Percentiles rank a stretch among this genome's conserved stretches.
Evolutionary conservation across 2,113 vertebrate genomes (phyloP).

Genomic region (Chamaetylas fuelleborni): DNA sequence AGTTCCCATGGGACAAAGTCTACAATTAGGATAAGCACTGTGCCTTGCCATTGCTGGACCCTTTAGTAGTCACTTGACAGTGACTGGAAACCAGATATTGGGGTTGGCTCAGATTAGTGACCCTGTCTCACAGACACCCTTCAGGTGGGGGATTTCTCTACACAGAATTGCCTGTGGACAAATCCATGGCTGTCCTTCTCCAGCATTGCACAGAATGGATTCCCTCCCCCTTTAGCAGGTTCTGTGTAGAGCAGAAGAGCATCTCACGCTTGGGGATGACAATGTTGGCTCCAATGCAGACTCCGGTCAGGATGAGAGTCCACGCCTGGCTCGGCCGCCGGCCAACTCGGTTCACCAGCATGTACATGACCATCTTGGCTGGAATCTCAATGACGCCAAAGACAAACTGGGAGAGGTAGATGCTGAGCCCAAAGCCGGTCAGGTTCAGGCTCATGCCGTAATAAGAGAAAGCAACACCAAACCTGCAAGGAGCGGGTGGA

Average conservation of each 20-base stretch:
- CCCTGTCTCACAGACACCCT: neutral
- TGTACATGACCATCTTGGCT: constrained; percentile 77
- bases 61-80: neutral
- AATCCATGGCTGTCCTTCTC: neutral
- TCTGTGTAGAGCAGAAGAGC: neutral
- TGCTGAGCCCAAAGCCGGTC: constrained; percentile 78
- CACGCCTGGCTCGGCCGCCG: constrained; percentile 75
- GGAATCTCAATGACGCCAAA: constrained; percentile 80
- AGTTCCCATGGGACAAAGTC: neutral
- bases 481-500: constrained; percentile 66
- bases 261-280: constrained; percentile 71
- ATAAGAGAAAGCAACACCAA: constrained; percentile 84
- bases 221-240: neutral
- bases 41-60: neutral
- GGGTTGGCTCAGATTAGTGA: neutral
- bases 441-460: constrained; percentile 84
- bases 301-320: constrained; percentile 71
- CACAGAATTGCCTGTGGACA: neutral
- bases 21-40: neutral
- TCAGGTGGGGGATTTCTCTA: neutral
- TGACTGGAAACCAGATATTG: neutral
- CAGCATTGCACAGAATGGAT: neutral
- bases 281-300: constrained; percentile 70
- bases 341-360: constrained; percentile 72
- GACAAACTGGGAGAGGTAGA: constrained; percentile 84